These are phyloP conservation scores for Eupeodes latifasciatus DNA, from an alignment of 2,888 invertebrate species.

Conservation along the genomic window DNA sequence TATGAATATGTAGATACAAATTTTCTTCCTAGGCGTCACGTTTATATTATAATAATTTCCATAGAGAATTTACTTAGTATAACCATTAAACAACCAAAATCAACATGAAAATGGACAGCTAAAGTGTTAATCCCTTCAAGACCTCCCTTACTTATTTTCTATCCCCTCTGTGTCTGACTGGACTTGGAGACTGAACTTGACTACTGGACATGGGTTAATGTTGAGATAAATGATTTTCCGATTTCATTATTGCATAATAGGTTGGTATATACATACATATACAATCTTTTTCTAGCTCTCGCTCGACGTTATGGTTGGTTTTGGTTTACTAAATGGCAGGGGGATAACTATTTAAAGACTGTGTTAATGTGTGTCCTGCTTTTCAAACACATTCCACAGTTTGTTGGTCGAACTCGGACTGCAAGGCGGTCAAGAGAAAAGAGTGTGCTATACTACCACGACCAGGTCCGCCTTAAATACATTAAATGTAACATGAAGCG, in stretches of 20 bases:
- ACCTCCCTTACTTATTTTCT: background rate
- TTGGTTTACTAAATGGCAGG: background rate
- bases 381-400: constrained; percentile 17
- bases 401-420: background rate
- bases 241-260: constrained; percentile 52
- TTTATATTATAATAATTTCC: constrained; percentile 33
- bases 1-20: no score
- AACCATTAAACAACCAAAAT: background rate
- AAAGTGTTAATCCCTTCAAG: background rate
- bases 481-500: constrained; percentile 68
- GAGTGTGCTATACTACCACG: background rate
- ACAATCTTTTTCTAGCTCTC: background rate
- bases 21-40: constrained; percentile 37
- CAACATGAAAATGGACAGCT: constrained; percentile 14
- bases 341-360: constrained; percentile 5
- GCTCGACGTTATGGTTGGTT: background rate
- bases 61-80: background rate
- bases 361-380: constrained; percentile 30
- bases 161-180: background rate
- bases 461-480: constrained; percentile 39
- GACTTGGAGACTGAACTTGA: no score
- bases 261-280: background rate
- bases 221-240: constrained; percentile 48
- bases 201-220: constrained; percentile 33
- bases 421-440: background rate